Evolutionary conservation across 2,797 vertebrate genomes (phyloP), one percentile per base, ranked within the genome.

Genomic region (Uromys caudimaculatus): DNA sequence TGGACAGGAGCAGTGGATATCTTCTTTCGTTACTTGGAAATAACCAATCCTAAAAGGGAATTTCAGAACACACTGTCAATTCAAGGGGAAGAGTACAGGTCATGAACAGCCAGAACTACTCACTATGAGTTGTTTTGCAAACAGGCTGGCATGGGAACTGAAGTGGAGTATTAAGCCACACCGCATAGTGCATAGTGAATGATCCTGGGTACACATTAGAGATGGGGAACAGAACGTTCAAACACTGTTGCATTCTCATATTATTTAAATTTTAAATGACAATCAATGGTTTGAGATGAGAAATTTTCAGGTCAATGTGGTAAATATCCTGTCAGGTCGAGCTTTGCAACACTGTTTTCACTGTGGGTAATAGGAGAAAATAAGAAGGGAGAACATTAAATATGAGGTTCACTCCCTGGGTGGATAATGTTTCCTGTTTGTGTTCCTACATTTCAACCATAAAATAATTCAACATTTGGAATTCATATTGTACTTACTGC

Each of bases 391-490:
- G 93, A 94, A 94, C 38, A 62, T 85, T 92, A 88, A 95, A 97
- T 56, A 64, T 35, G 96, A 96, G 91, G 90, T 92, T 50, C 89
- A 38, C 62, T 93, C 52, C 76, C 60, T 81, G 77, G 41, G 89
- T 83, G 69, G 29, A 88, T 90, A 77, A 79, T 86, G 41, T 94
- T 94, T 97, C 92, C 91, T 97, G 77, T 95, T 95, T 90, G 16
- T 89, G 54, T 90, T 93, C 69, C 54, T 89, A 86, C 41, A 73
- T 92, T 95, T 92, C 77, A 95, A 75, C 35, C 81, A 64, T 67
- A 92, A 95, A 75, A 81, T 90, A 92, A 91, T 95, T 69, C n/a
- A 79, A 38, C 24, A 58, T 89, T 95, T 89, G 50, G n/a, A 77
- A 87, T 97, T 95, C 54, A 86, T 52, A 54, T 86, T 78, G 92